phyloP scores from a whole-genome alignment of 2,888 invertebrate genomes.

The Cecidostiba fungosa region DNA sequence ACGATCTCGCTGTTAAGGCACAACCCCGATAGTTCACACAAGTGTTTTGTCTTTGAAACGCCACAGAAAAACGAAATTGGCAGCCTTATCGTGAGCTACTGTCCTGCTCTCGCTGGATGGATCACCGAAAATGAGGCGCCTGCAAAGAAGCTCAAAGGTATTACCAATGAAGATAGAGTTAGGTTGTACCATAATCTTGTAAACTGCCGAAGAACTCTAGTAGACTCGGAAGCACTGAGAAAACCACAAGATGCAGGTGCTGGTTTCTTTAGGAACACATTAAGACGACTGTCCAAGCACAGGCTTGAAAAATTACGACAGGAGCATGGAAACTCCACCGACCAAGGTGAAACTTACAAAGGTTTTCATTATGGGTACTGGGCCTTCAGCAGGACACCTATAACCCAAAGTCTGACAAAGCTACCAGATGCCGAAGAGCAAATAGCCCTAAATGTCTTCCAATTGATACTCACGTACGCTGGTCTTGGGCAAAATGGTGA shows the following conservation, averaged over 20 bases:
- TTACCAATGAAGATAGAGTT: constrained; percentile 94
- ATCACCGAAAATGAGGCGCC: constrained; percentile 88
- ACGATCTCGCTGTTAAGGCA: constrained; percentile 92
- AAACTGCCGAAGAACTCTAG: constrained; percentile 89
- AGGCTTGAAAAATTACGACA: constrained; percentile 89
- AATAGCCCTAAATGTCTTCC: constrained; percentile 93
- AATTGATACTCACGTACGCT: constrained; percentile 93
- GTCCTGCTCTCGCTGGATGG: constrained; percentile 91
- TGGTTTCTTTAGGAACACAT: constrained; percentile 93
- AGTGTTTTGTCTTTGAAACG: constrained; percentile 96
- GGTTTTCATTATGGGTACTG: constrained; percentile 93
- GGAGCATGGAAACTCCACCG: constrained; percentile 85
- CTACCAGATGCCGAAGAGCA: constrained; percentile 94
- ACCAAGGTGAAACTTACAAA: constrained; percentile 90
- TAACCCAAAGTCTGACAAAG: constrained; percentile 91
- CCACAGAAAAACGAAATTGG: constrained; percentile 95
- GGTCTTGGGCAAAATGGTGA: constrained; percentile 89
- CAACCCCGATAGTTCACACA: constrained; percentile 86
- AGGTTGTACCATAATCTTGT: constrained; percentile 93
- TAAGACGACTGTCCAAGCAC: constrained; percentile 92
- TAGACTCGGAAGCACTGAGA: constrained; percentile 91
- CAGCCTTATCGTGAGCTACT: constrained; percentile 95
- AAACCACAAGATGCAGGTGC: constrained; percentile 92
- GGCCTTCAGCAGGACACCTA: constrained; percentile 91
- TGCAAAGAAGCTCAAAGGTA: constrained; percentile 84